Conservation (phyloP, 2,888 invertebrate genomes). For the Bombylius major region DNA sequence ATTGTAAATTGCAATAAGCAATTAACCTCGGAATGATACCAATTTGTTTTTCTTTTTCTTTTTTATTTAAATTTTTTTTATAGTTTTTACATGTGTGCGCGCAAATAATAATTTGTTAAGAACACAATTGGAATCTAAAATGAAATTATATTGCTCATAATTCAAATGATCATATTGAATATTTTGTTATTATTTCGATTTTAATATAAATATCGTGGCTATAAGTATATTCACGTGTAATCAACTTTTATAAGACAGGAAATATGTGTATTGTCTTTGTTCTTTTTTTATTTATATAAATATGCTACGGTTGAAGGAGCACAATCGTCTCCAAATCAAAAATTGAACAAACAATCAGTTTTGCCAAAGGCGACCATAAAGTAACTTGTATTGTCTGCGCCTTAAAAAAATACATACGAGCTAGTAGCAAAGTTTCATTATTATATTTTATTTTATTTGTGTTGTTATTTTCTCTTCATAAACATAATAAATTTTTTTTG, state of each 20-base stretch:
- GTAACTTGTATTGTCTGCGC: constrained; percentile 14
- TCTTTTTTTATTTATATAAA: constrained; percentile 7
- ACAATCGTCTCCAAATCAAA: constrained; percentile 12
- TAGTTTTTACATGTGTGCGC: not conserved
- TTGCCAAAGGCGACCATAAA: constrained; percentile 18
- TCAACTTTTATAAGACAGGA: constrained; percentile 7
- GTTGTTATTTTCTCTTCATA: too few relatives aligned
- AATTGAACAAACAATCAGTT: constrained; percentile 22
- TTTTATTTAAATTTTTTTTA: not conserved
- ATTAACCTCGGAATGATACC: constrained; percentile 4
- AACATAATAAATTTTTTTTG: too few relatives aligned
- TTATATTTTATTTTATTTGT: too few relatives aligned
- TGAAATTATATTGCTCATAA: too few relatives aligned
- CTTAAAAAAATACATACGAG: not conserved
- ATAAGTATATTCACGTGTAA: constrained; percentile 2
- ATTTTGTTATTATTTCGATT: too few relatives aligned
- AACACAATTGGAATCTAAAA: not conserved
- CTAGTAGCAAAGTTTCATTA: too few relatives aligned
- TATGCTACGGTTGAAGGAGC: constrained; percentile 13
- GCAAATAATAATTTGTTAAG: not conserved
- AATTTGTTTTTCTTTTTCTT: not conserved
- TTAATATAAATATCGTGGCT: too few relatives aligned
- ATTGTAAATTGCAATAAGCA: constrained; percentile 1
- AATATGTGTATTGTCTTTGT: constrained; percentile 6
- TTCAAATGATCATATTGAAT: too few relatives aligned